A percentile compares a stretch with the other conserved stretches of the same genome.
phyloP scores from a whole-genome alignment of 1,140 invertebrate genomes.

The Orussus abietinus region DNA sequence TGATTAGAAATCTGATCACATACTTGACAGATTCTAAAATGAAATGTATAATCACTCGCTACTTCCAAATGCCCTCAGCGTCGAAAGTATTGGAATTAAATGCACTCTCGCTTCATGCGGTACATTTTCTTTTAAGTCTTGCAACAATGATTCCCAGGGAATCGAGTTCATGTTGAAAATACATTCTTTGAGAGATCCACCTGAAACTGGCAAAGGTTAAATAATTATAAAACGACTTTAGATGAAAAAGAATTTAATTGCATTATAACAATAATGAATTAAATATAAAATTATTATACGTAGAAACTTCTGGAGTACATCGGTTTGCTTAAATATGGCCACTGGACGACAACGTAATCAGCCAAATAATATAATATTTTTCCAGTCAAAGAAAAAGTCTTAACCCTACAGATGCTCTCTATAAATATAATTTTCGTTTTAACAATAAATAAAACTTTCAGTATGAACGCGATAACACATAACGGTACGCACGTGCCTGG shows the following conservation, averaged over 20 bases:
- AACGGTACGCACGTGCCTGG: conserved; percentile 93
- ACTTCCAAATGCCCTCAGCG: conserved; percentile 18
- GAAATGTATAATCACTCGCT: conserved; percentile 31
- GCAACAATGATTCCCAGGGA: conserved; percentile 29
- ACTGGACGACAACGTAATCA: conserved; percentile 88
- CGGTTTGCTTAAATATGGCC: conserved; percentile 58
- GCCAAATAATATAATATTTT: conserved; percentile 80
- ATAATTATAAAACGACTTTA: no score
- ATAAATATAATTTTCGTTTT: conserved; percentile 81
- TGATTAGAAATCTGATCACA: no score
- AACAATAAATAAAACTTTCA: conserved; percentile 62
- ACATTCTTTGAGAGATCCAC: conserved; percentile 26
- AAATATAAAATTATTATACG: no score
- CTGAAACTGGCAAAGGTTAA: no score
- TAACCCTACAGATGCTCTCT: conserved; percentile 91
- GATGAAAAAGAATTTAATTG: no score
- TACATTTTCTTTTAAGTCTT: conserved; percentile 26
- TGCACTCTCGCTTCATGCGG: conserved; percentile 38
- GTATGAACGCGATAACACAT: conserved; percentile 68
- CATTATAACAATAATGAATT: no score
- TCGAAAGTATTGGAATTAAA: conserved; percentile 22
- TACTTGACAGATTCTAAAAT: no score
- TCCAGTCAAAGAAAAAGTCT: conserved; percentile 82
- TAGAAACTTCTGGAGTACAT: conserved; percentile 30
- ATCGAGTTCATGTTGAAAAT: conserved; percentile 18